Evolutionary conservation across 2,888 invertebrate species (phyloP), one percentile per base, ranked within the genome.

Genomic region (Silvanus unidentatus): DNA sequence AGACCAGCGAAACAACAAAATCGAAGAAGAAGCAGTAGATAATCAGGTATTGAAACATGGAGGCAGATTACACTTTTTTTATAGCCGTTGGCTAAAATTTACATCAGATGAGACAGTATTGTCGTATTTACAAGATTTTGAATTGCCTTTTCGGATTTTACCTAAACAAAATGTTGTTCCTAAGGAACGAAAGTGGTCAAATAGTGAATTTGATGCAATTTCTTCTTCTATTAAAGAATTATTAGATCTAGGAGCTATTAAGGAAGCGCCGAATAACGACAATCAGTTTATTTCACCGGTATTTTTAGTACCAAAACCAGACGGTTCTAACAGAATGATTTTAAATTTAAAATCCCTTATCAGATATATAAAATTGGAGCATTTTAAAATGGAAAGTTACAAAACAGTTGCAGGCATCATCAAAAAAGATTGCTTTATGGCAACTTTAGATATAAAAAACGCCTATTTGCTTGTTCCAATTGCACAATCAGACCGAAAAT

Each of bases 361-460:
- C 41, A 16, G 35, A 9, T 50, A 41, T 45, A 22, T 49, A 8
- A 34, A 12, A 1, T 39, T 43, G 2, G 27, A 2, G 5, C 47
- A 55, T 36, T 57, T 57, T 38, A 58, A 58, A 15, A 15, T 55
- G 14, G 53, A 54, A 12, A 48, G 55, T 36, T 36, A 54, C 1
- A 43, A 45, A 27, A 36, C 53, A 1, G 55, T 43, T 0, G 9
- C 35, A 12, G 34, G 36, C 16, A 30, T 44, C 14, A 14, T 48
- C 16, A n/a, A 32, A 28, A 8, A 8, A 28, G 8, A 9, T 43
- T 5, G 1, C 32, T 48, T 46, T 42, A 15, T 49, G 14, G 22
- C 42, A 12, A 40, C 45, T 28, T 29, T 50, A 12, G 37, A 48
- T 40, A 29, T 50, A 11, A 8, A 28, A 28, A 37, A 50, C 43